A percentile compares a stretch with the other conserved stretches of the same genome.
Evolutionary conservation across 2,113 vertebrate species (phyloP).

Genomic region (Microcebus murinus): DNA sequence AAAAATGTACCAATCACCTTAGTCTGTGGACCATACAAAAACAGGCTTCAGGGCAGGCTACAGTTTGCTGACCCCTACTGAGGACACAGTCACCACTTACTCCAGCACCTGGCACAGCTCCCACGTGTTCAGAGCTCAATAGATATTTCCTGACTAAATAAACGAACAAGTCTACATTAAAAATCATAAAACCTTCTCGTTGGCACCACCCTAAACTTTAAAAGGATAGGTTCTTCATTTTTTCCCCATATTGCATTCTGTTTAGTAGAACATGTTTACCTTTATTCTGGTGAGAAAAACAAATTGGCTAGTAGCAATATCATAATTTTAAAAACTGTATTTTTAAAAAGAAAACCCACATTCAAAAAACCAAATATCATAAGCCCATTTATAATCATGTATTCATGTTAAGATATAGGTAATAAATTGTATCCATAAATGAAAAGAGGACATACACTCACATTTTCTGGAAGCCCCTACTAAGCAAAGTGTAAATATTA

Average conservation of each 20-base stretch:
- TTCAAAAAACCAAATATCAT: background rate
- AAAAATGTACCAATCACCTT: background rate
- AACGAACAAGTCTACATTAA: background rate
- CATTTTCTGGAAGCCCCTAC: background rate
- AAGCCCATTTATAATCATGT: background rate
- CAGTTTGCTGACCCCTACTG: rapidly evolving
- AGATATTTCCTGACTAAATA: background rate
- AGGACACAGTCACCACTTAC: background rate
- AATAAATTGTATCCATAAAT: background rate
- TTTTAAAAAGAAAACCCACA: background rate
- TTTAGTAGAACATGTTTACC: background rate
- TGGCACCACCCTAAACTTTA: background rate
- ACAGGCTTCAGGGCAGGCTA: background rate
- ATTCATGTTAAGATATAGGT: background rate
- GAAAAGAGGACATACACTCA: background rate
- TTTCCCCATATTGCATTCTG: background rate
- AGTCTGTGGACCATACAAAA: background rate
- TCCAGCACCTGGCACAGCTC: background rate
- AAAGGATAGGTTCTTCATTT: background rate
- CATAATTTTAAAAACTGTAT: background rate
- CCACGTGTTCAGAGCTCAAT: background rate
- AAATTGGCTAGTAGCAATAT: background rate
- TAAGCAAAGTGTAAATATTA: background rate
- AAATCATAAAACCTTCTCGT: background rate
- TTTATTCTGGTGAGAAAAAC: background rate